Evolutionary conservation across 1,140 invertebrate genomes (phyloP).

Genomic region (Magallana gigas): DNA sequence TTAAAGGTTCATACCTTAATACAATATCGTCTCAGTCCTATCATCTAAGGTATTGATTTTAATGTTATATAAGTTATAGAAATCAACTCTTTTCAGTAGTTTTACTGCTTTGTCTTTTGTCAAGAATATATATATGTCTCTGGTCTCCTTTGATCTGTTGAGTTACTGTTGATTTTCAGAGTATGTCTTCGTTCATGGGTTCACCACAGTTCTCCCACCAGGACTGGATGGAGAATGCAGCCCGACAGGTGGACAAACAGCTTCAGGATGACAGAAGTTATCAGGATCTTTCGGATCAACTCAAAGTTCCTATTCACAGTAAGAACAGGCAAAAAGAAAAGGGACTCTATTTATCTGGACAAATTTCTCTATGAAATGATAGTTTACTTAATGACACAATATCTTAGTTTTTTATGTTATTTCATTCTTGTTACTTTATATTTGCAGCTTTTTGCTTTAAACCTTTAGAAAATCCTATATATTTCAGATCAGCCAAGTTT

Average conservation of each 20-base stretch:
- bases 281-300: slow-evolving; percentile 74
- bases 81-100: too few species aligned
- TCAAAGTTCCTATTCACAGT: slow-evolving; percentile 75
- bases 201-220: slow-evolving; percentile 63
- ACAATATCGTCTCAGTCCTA: too few species aligned
- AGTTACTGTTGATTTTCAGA: neutral
- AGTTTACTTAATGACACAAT: neutral
- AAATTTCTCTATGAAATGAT: neutral
- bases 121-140: too few species aligned
- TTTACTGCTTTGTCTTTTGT: too few species aligned
- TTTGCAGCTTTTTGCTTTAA: neutral
- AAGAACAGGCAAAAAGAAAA: slow-evolving; percentile 49
- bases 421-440: neutral
- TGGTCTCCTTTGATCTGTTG: too few species aligned
- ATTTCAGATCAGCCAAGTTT: slow-evolving; percentile 83
- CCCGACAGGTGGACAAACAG: slow-evolving; percentile 71
- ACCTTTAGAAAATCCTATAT: neutral
- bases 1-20: too few species aligned
- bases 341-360: too few species aligned
- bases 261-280: slow-evolving; percentile 74
- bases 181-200: slow-evolving; percentile 29
- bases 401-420: neutral
- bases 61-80: too few species aligned
- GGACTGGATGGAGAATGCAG: slow-evolving; percentile 71
- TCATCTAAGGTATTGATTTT: too few species aligned